phyloP scores from a whole-genome alignment of 1,140 invertebrate species.

The Drosophila triauraria region DNA sequence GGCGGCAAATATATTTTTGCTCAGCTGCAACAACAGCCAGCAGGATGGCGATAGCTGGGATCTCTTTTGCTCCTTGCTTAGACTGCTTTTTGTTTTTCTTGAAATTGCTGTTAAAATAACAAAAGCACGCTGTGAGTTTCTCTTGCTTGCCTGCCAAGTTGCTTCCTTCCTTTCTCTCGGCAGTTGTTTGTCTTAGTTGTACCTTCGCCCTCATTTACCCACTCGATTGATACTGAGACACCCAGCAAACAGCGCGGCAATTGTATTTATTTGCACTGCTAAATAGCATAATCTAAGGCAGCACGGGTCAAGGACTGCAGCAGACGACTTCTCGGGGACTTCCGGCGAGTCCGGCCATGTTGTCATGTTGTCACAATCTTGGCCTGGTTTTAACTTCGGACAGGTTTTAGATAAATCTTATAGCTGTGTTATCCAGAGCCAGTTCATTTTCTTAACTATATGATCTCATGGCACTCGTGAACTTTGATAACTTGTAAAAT shows the following conservation, averaged over 20 bases:
- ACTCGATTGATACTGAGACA: slow-evolving; percentile 73
- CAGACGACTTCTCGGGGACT: slow-evolving; percentile 13
- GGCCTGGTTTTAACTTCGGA: background rate
- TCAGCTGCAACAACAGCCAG: slow-evolving; percentile 58
- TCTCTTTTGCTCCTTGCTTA: slow-evolving; percentile 23
- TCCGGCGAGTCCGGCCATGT: slow-evolving; percentile 9
- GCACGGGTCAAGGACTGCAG: slow-evolving; percentile 48
- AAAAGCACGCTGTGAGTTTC: slow-evolving; percentile 69
- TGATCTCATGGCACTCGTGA: background rate
- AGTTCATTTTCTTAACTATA: background rate
- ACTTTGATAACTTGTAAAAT: background rate
- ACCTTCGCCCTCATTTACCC: slow-evolving; percentile 35
- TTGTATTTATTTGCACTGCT: slow-evolving; percentile 80
- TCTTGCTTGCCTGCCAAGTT: slow-evolving; percentile 63
- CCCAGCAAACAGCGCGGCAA: slow-evolving; percentile 48
- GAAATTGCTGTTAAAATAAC: slow-evolving; percentile 83
- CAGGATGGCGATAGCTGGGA: slow-evolving; percentile 1
- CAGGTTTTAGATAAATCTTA: slow-evolving; percentile 1
- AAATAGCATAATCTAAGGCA: slow-evolving; percentile 77
- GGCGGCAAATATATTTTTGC: slow-evolving; percentile 80
- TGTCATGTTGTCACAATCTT: slow-evolving; percentile 7
- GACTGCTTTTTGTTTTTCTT: slow-evolving; percentile 76
- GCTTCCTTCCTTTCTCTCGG: slow-evolving; percentile 58
- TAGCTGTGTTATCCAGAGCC: background rate
- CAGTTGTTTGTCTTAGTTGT: slow-evolving; percentile 71